phyloP scores from a whole-genome alignment of 2,113 vertebrate species.

The Psophia crepitans region DNA sequence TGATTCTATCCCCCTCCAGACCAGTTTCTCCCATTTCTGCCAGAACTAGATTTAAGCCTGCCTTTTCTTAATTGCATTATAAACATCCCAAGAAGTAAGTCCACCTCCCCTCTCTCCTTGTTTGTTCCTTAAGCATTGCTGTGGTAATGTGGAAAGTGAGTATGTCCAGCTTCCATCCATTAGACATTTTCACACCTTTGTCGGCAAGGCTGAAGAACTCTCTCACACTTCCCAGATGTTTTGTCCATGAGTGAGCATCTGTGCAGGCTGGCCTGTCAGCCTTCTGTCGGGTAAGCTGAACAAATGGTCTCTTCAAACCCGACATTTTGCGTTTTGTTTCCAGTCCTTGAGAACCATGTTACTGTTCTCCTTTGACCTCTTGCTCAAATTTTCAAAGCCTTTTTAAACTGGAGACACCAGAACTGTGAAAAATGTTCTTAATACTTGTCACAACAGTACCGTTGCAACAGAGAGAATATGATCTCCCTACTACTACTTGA shows the following conservation, averaged over 20 bases:
- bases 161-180: not conserved
- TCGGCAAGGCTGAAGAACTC: not conserved
- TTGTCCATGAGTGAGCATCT: not conserved
- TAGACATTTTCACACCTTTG: not conserved
- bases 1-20: not conserved
- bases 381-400: not conserved
- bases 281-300: not conserved
- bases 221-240: not conserved
- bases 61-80: not conserved
- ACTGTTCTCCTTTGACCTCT: not conserved
- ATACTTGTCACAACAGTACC: not conserved
- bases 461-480: not conserved
- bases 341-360: not conserved
- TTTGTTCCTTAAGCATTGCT: not conserved
- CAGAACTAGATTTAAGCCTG: not conserved
- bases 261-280: not conserved
- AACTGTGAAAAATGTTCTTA: not conserved
- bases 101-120: not conserved
- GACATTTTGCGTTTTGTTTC: not conserved
- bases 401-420: not conserved
- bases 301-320: not conserved
- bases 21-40: not conserved
- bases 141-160: not conserved
- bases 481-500: not conserved
- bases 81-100: not conserved